These are phyloP conservation scores for Agelastica alni DNA, from an alignment of 2,888 invertebrate genomes.

Conservation along the genomic window DNA sequence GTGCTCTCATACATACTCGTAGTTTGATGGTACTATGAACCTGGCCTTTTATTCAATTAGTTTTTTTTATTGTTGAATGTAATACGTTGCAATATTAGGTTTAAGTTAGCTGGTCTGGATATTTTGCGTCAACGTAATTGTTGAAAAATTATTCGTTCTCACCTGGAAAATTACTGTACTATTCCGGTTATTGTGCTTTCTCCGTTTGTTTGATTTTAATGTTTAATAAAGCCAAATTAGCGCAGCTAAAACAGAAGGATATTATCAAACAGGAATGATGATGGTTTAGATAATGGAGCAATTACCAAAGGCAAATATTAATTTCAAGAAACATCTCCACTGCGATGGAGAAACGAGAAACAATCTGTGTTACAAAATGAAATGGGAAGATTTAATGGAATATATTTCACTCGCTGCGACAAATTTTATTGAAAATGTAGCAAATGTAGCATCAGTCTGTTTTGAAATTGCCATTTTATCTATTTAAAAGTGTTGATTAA, in stretches of 20 bases:
- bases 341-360: slow-evolving; percentile 11
- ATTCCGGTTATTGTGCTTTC: slow-evolving; percentile 21
- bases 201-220: slow-evolving; percentile 23
- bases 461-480: not conserved
- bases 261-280: slow-evolving; percentile 28
- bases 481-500: no score
- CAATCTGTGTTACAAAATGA: slow-evolving; percentile 20
- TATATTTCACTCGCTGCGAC: slow-evolving; percentile 2
- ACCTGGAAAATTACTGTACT: slow-evolving; percentile 16
- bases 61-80: no score
- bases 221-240: slow-evolving; percentile 28
- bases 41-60: no score
- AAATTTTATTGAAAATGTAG: slow-evolving; percentile 16
- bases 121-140: slow-evolving; percentile 10
- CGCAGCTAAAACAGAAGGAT: slow-evolving; percentile 23
- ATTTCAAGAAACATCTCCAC: slow-evolving; percentile 20
- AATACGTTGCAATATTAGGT: no score
- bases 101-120: slow-evolving; percentile 12
- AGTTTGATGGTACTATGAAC: no score
- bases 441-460: not conserved
- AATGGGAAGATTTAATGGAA: slow-evolving; percentile 18
- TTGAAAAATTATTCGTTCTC: no score
- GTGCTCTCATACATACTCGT: no score
- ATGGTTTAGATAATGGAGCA: slow-evolving; percentile 28
- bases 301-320: slow-evolving; percentile 24